Percentiles rank a stretch among this genome's conserved stretches.
Evolutionary conservation across 2,888 invertebrate species (phyloP).

Genomic region (Luffia ferchaultella): DNA sequence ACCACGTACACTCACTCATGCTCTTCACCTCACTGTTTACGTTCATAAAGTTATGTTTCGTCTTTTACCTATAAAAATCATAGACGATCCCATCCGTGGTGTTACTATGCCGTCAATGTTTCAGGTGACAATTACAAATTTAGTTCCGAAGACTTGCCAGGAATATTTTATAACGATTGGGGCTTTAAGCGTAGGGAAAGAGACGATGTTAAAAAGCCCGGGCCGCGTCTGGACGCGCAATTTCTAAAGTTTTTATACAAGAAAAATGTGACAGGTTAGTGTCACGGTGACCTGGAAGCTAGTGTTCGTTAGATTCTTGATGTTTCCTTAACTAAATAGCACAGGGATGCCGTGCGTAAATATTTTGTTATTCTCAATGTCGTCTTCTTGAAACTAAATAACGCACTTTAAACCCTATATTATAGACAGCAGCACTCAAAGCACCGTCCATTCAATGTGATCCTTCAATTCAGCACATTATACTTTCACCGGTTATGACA

Average conservation of each 20-base stretch:
- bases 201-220: constrained; percentile 95
- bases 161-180: constrained; percentile 69
- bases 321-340: constrained; percentile 32
- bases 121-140: constrained; percentile 61
- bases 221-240: constrained; percentile 80
- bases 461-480: neutral
- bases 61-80: neutral
- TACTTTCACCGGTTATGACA: neutral
- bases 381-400: constrained; percentile 1
- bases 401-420: neutral
- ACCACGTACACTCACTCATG: neutral
- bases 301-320: constrained; percentile 33
- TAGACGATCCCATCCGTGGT: constrained; percentile 23
- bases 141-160: constrained; percentile 62
- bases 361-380: constrained; percentile 2
- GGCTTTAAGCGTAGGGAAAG: constrained; percentile 90
- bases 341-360: neutral
- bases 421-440: neutral
- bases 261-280: constrained; percentile 64
- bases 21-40: neutral
- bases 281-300: constrained; percentile 46
- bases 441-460: neutral
- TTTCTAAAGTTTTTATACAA: constrained; percentile 58
- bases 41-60: neutral
- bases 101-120: constrained; percentile 52